Percentiles rank a stretch among this genome's conserved stretches.
phyloP scores from a whole-genome alignment of 2,797 vertebrate genomes.

The Sphaeramia orbicularis region DNA sequence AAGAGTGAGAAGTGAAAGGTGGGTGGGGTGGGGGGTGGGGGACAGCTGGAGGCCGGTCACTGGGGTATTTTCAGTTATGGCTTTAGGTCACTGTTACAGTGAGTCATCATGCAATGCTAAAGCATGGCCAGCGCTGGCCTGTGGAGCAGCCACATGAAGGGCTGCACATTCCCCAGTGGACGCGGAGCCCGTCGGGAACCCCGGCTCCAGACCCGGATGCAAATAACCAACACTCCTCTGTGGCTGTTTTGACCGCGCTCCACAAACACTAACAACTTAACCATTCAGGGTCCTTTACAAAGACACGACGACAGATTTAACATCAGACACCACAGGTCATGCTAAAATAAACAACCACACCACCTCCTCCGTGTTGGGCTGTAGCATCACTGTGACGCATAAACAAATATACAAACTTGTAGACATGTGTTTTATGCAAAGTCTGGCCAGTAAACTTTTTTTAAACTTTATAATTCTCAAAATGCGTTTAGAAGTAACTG shows the following conservation, averaged over 20 bases:
- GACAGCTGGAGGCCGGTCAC: slow-evolving; percentile 43
- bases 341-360: slow-evolving; percentile 72
- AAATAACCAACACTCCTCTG: slow-evolving; percentile 64
- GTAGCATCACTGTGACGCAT: slow-evolving; percentile 63
- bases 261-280: slow-evolving; percentile 64
- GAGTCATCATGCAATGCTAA: slow-evolving; percentile 77
- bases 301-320: slow-evolving; percentile 65
- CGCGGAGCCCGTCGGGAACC: slow-evolving; percentile 28
- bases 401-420: slow-evolving; percentile 67
- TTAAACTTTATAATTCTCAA: slow-evolving; percentile 40
- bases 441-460: slow-evolving; percentile 61
- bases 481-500: slow-evolving; percentile 51
- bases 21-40: slow-evolving; percentile 8
- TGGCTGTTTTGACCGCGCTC: slow-evolving; percentile 61
- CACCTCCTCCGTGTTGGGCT: slow-evolving; percentile 54
- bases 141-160: slow-evolving; percentile 70
- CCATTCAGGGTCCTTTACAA: slow-evolving; percentile 47
- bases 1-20: slow-evolving; percentile 28
- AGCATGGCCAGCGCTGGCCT: slow-evolving; percentile 42
- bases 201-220: slow-evolving; percentile 37
- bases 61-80: slow-evolving; percentile 73
- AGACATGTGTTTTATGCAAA: slow-evolving; percentile 63
- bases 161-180: slow-evolving; percentile 38
- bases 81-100: slow-evolving; percentile 71
- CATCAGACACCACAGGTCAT: slow-evolving; percentile 65